Evolutionary conservation across 2,888 invertebrate genomes (phyloP), one percentile per base, ranked within the genome.

Genomic region (Galerucella nymphaeae): DNA sequence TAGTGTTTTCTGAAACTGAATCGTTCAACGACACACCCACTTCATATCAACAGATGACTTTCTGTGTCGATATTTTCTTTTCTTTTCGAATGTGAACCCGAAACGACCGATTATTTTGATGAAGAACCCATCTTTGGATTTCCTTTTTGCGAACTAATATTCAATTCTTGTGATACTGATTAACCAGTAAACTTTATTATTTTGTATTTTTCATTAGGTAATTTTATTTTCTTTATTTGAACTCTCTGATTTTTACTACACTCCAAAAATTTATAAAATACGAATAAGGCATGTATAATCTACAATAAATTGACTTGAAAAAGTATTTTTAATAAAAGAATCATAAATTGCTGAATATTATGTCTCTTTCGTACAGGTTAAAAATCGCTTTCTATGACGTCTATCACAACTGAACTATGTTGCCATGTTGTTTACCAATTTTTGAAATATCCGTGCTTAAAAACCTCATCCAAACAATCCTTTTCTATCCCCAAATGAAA

Each of bases 21-120:
- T 77, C 76, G 75, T 80, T 69, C 84, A 84, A 84, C 84, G 84
- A 83, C 84, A 84, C 84, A 84, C 85, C 79, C 82, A 82, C 82
- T 84, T 84, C 86, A 86, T 85, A 86, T 85, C 86, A 86, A 82
- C 79, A 82, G 82, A 79, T 82, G 80, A 80, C 78, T 80, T 76
- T 75, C 79, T 78, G 80, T 80, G 80, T 79, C 75, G 74, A 70
- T 70, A 69, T 75, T 65, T 68, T 65, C 38, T 72, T 76, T 65
- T 53, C 64, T 69, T 75, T 72, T 68, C 63, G 53, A 73, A 63
- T 65, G 66, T 70, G 53, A 64, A 63, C 23, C 62, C 64, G 72
- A 62, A 77, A 53, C 45, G 67, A 61, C 68, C 53, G 67, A 53
- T 74, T 50, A 66, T 70, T 71, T 71, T 73, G 62, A 67, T 66